Evolutionary conservation across 2,113 vertebrate genomes (phyloP), one percentile per base, ranked within the genome.

Genomic region (Perca flavescens): DNA sequence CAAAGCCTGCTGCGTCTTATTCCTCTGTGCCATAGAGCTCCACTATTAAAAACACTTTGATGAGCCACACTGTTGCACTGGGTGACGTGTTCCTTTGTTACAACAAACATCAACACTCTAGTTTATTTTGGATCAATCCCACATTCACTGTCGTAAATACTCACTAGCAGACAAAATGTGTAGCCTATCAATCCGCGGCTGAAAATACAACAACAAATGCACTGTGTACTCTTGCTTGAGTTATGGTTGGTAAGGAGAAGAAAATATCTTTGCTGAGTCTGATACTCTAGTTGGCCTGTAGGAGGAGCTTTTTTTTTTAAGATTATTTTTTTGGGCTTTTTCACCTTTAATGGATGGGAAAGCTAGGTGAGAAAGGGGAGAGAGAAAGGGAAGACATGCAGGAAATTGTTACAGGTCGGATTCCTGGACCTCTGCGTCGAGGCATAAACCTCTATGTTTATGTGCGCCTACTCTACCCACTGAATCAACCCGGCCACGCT

Each of bases 241-340:
- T 7, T 15, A 56, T 56, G 9, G 43, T 52, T 62, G 6, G 16
- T 52, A 25, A n/a, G 56, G 22, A 82, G 28, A 80, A 36, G 34
- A 43, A 72, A 50, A 61, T 81, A 28, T 60, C 0, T 84, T 66
- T 71, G 36, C 79, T 34, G 49, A 25, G 60, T 68, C 22, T 83
- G 22, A 50, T 93, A 76, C 87, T 81, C n/a, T 1, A 4, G 49
- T 84, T 83, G 86, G 87, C 92, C 95, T 94, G 83, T 80, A 94
- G 92, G 91, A 88, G 94, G 92, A 86, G 91, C 91, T 90, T 93
- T 92, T 34, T 34, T 31, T 4, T 34, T 34, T 5, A 34, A 34
- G 31, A 34, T 34, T 34, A 34, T 34, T 34, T 34, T 5, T 34
- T 34, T 0, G 5, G 31, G 31, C 31, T 34, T 34, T 34, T 34